Evolutionary conservation across 1,140 invertebrate genomes (phyloP), one percentile per base, ranked within the genome.

Genomic region (Drosophila tsacasi): DNA sequence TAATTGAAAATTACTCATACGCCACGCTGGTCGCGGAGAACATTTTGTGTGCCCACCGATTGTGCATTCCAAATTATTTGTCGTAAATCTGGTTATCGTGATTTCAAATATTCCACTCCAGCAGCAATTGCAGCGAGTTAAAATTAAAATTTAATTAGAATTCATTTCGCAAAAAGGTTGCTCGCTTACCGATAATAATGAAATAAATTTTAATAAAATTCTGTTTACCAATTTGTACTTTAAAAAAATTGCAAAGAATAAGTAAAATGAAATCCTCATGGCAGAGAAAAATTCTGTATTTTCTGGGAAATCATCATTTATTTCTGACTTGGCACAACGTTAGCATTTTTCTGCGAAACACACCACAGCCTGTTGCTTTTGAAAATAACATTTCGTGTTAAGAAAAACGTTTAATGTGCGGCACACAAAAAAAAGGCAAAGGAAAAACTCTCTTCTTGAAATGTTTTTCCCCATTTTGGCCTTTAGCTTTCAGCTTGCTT

Each of bases 1-100:
- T 74, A 69, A 85, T 85, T 75, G 83, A 78, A 85, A 78, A 78
- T 79, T 71, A 47, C 61, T 60, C 68, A 81, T 77, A 81, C 73
- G 73, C 73, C 74, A 46, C 19, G 73, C 12, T 73, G 72, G 30
- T 8, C 21, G 57, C 40, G 32, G 19, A 30, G 32, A 61, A 17
- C n/a, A 73, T 32, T 50, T 44, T 58, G 10, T 35, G 52, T 35
- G 63, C 40, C 13, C 19, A 27, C 1, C 21, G 27, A 40, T 47
- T 62, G 42, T 76, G 47, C 37, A 46, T 42, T 25, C 19, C 1
- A 65, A 19, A 55, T 58, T 52, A 68, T 68, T 68, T 61, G 47
- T 39, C 30, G 37, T 32, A 60, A 57, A 35, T 69, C 46, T 42
- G 37, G 30, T 69, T 52, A 58, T 25, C 17, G 30, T 21, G 13